These are phyloP conservation scores for Pipa parva DNA, from an alignment of 2,113 vertebrate species.

Conservation along the genomic window DNA sequence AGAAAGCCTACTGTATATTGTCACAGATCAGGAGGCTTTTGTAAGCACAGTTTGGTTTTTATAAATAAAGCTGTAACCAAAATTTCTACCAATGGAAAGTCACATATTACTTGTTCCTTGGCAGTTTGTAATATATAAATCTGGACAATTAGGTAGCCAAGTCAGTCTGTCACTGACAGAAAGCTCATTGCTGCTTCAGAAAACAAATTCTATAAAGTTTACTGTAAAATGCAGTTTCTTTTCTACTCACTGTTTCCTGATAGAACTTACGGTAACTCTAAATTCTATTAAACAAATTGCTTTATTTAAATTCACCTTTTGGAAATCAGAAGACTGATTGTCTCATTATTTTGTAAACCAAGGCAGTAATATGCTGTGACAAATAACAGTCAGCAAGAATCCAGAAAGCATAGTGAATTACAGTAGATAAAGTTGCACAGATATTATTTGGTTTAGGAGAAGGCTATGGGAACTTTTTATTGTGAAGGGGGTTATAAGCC, in stretches of 20 bases:
- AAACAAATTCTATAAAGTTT: no score
- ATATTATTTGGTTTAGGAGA: slow-evolving; percentile 48
- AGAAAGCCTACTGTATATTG: no score
- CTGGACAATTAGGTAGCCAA: no score
- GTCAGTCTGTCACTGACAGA: no score
- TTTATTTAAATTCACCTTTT: slow-evolving; percentile 56
- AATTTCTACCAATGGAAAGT: no score
- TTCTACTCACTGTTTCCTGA: slow-evolving; percentile 45
- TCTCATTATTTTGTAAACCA: slow-evolving; percentile 62
- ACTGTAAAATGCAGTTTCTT: background rate
- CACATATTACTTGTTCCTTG: no score
- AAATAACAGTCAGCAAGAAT: slow-evolving; percentile 58
- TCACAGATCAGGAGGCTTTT: no score
- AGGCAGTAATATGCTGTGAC: slow-evolving; percentile 58
- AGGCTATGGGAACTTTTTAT: slow-evolving; percentile 52
- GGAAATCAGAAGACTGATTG: slow-evolving; percentile 65
- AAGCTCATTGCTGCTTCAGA: no score
- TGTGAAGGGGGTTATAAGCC: slow-evolving; percentile 8
- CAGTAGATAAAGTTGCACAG: slow-evolving; percentile 53
- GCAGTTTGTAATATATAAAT: no score
- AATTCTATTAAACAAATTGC: slow-evolving; percentile 59
- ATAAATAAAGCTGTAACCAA: no score
- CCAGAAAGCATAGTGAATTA: slow-evolving; percentile 54
- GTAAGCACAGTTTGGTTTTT: no score
- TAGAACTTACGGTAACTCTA: slow-evolving; percentile 55